These are phyloP conservation scores for Carapus acus DNA, from an alignment of 2,797 vertebrate species.

Conservation along the genomic window DNA sequence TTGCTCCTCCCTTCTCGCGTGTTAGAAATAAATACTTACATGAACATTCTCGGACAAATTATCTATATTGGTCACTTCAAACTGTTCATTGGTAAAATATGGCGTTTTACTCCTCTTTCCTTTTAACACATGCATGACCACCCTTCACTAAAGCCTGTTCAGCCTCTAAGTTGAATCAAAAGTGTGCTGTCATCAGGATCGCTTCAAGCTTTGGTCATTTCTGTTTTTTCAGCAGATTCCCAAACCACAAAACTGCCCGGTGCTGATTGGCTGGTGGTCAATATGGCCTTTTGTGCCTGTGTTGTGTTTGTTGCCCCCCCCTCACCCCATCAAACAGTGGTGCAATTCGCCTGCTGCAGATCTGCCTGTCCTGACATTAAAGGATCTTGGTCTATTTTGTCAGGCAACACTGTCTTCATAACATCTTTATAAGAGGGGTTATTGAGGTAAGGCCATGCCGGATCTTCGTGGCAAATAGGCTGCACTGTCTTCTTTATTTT, in stretches of 20 bases:
- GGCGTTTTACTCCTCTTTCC: too few relatives aligned
- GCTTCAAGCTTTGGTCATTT: conserved; percentile 59
- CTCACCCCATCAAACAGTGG: conserved; percentile 53
- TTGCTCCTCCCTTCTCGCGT: too few relatives aligned
- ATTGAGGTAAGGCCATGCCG: conserved; percentile 59
- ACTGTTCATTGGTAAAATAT: too few relatives aligned
- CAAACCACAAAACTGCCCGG: conserved; percentile 62
- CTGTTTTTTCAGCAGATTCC: conserved; percentile 78
- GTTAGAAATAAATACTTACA: too few relatives aligned
- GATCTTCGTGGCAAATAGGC: background rate
- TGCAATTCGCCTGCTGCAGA: conserved; percentile 57
- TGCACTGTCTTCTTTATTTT: background rate
- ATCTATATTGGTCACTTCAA: too few relatives aligned
- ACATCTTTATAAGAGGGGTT: conserved; percentile 36
- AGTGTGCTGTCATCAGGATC: conserved; percentile 71
- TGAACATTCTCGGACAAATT: too few relatives aligned
- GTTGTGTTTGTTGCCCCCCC: conserved; percentile 50
- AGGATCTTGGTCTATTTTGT: conserved; percentile 58
- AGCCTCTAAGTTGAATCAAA: conserved; percentile 65
- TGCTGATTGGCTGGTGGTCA: conserved; percentile 62
- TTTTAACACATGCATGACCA: conserved; percentile 9
- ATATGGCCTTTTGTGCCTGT: conserved; percentile 58
- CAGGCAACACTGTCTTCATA: conserved; percentile 47
- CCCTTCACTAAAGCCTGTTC: conserved; percentile 56
- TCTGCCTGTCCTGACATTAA: conserved; percentile 58